A percentile compares a stretch with the other conserved stretches of the same genome.
These are phyloP conservation scores for Boloria euphrosyne DNA, from an alignment of 2,888 invertebrate species.

Conservation along the genomic window DNA sequence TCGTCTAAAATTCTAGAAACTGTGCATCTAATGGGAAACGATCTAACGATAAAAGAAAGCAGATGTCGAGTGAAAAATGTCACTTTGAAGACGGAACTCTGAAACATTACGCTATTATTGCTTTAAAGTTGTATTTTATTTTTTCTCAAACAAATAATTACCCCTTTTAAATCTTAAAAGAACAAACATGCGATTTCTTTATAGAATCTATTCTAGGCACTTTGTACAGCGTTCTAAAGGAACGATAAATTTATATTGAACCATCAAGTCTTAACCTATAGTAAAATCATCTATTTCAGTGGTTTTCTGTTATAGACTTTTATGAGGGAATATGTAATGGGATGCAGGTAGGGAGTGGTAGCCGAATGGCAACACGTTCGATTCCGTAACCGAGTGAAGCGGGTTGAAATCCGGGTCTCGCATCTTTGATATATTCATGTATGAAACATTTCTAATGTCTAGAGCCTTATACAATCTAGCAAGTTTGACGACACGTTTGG, in stretches of 20 bases:
- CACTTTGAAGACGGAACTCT: slow-evolving; percentile 16
- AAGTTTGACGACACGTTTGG: too few relatives aligned
- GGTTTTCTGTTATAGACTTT: slow-evolving; percentile 27
- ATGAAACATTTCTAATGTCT: too few relatives aligned
- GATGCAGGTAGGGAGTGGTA: background rate
- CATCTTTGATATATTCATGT: too few relatives aligned
- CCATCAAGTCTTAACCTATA: slow-evolving; percentile 47
- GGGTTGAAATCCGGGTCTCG: too few relatives aligned
- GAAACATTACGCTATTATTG: slow-evolving; percentile 28
- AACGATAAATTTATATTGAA: slow-evolving; percentile 57
- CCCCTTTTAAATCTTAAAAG: slow-evolving; percentile 33
- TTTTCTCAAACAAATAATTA: slow-evolving; percentile 28
- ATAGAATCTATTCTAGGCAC: slow-evolving; percentile 47
- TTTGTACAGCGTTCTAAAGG: slow-evolving; percentile 55
- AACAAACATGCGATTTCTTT: slow-evolving; percentile 49
- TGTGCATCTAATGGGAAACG: slow-evolving; percentile 23
- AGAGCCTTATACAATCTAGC: too few relatives aligned
- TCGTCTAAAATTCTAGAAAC: slow-evolving; percentile 20
- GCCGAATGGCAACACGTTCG: too few relatives aligned
- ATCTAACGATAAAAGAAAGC: slow-evolving; percentile 23
- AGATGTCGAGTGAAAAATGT: slow-evolving; percentile 27
- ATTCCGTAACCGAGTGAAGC: too few relatives aligned
- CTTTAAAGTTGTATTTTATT: slow-evolving; percentile 26
- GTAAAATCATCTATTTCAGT: slow-evolving; percentile 44
- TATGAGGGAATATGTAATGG: slow-evolving; percentile 16